phyloP scores from a whole-genome alignment of 1,140 invertebrate species.

The Drosophila azteca region DNA sequence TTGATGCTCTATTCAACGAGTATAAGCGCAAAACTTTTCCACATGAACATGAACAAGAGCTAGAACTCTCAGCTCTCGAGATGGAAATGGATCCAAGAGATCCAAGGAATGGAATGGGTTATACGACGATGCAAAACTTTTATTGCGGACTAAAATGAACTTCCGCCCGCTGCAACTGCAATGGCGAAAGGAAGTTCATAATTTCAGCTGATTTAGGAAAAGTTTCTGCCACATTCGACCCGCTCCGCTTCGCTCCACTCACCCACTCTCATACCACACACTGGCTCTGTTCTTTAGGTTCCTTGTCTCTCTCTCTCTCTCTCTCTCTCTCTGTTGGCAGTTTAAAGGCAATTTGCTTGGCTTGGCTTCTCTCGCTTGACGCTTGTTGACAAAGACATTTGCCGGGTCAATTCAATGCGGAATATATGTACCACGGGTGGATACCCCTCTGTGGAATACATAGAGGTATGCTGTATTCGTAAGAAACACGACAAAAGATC shows the following conservation, averaged over 20 bases:
- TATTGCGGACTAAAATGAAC: conserved; percentile 82
- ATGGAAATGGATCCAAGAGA: neutral
- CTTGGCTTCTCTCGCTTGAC: conserved; percentile 58
- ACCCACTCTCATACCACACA: neutral
- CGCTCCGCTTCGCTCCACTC: neutral
- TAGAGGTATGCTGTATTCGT: too few species aligned
- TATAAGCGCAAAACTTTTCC: conserved; percentile 71
- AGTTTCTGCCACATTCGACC: conserved; percentile 60
- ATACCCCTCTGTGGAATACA: too few species aligned
- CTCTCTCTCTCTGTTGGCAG: conserved; percentile 42
- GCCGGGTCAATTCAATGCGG: conserved; percentile 55
- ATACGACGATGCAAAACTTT: conserved; percentile 71
- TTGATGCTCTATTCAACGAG: conserved; percentile 73
- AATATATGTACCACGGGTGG: too few species aligned
- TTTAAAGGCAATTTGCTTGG: conserved; percentile 70
- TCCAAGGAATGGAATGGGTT: conserved; percentile 31
- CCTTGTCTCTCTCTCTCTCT: conserved; percentile 18
- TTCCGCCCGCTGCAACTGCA: conserved; percentile 65
- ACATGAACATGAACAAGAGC: conserved; percentile 56
- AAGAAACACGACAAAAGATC: too few species aligned
- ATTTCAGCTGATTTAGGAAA: conserved; percentile 80
- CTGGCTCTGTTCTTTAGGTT: too few species aligned
- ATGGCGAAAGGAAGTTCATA: conserved; percentile 76
- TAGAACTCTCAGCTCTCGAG: too few species aligned
- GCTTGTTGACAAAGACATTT: conserved; percentile 73